These are phyloP conservation scores for Drosophila carrolli DNA, from an alignment of 1,140 invertebrate species.

Conservation along the genomic window DNA sequence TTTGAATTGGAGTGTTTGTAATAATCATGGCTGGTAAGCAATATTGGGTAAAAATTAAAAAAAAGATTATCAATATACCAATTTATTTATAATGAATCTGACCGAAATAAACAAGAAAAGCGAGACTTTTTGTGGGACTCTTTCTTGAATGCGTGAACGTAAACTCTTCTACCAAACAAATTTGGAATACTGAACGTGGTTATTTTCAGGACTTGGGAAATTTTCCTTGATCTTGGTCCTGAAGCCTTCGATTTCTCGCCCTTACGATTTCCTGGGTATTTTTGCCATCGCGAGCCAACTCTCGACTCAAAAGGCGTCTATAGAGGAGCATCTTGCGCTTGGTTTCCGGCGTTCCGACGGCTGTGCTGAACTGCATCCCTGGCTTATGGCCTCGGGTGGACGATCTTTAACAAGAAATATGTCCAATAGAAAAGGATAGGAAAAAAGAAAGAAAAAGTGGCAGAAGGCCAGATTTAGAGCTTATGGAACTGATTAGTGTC, in stretches of 20 bases:
- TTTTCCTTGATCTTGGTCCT: conserved; percentile 4
- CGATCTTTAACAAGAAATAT: conserved; percentile 15
- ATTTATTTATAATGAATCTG: neutral
- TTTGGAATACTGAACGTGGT: no score
- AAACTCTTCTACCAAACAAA: conserved; percentile 14
- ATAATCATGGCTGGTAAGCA: no score
- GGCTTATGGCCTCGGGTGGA: neutral
- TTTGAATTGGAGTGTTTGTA: neutral
- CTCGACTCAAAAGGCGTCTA: conserved; percentile 35
- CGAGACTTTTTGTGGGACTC: neutral
- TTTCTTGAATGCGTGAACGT: neutral
- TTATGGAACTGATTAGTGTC: no score
- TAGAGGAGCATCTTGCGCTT: conserved; percentile 62
- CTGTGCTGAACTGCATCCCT: conserved; percentile 52
- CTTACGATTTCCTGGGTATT: conserved; percentile 2
- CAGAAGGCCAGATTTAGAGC: conserved; percentile 1
- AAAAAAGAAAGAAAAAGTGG: neutral
- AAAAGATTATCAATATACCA: no score
- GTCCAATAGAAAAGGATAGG: neutral
- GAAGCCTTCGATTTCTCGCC: neutral
- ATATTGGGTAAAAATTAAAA: no score
- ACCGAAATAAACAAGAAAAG: conserved; percentile 4
- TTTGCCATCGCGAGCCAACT: conserved; percentile 19
- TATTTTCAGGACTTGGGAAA: conserved; percentile 14
- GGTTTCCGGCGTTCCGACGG: conserved; percentile 39